Conservation (phyloP, 1,140 invertebrate species). For the Epicauta chinensis region DNA sequence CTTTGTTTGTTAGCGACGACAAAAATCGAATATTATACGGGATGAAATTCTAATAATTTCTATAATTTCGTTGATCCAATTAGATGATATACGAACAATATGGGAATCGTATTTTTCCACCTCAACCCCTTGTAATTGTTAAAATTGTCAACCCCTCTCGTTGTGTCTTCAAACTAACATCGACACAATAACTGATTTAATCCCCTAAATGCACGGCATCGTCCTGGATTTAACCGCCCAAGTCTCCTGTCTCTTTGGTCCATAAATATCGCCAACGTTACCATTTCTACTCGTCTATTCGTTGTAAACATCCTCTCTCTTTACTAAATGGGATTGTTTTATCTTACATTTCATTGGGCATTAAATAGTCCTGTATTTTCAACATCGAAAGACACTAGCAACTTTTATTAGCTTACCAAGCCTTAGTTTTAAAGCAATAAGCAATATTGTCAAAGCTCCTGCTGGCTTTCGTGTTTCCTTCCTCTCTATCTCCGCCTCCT, state of each 20-base stretch:
- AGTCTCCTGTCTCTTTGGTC: conserved; percentile 2
- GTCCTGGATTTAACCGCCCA: conserved; percentile 20
- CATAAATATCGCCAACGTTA: conserved; percentile 19
- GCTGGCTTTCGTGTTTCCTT: too few relatives aligned
- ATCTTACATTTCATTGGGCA: conserved; percentile 31
- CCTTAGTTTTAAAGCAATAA: conserved; percentile 11
- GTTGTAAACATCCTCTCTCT: conserved; percentile 29
- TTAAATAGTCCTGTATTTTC: conserved; percentile 21
- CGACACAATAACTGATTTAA: conserved; percentile 26
- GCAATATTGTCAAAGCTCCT: conserved; percentile 25
- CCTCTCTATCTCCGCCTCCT: not conserved
- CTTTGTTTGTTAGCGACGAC: not conserved
- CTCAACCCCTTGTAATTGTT: conserved; percentile 1
- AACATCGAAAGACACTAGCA: conserved; percentile 13
- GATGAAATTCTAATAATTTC: too few relatives aligned
- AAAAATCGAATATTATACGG: too few relatives aligned
- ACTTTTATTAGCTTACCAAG: conserved; percentile 25
- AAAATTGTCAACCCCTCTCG: conserved; percentile 5
- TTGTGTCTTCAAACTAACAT: not conserved
- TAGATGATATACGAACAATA: too few relatives aligned
- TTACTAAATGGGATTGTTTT: conserved; percentile 30
- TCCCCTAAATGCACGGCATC: conserved; percentile 21
- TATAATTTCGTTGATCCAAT: too few relatives aligned
- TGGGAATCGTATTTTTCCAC: not conserved
- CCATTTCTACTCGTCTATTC: conserved; percentile 9